phyloP scores from a whole-genome alignment of 2,797 vertebrate genomes.

The Myotis vivesi region DNA sequence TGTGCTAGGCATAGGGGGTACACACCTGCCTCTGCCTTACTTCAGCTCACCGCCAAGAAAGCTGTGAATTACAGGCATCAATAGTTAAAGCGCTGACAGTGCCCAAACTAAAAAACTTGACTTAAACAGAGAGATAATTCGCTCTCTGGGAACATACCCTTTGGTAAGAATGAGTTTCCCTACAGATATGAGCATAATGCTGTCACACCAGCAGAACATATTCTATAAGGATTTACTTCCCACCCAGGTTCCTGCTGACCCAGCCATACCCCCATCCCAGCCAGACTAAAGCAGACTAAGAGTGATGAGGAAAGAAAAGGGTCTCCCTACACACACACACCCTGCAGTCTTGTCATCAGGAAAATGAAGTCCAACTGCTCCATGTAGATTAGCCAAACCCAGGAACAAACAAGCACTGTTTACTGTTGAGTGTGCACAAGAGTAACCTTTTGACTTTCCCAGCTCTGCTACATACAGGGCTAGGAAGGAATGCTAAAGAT shows the following conservation, averaged over 20 bases:
- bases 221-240: not conserved
- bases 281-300: not conserved
- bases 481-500: not conserved
- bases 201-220: not conserved
- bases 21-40: not conserved
- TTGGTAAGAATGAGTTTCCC: not conserved
- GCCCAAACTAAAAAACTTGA: not conserved
- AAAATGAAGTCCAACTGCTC: not conserved
- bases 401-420: not conserved
- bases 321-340: not conserved
- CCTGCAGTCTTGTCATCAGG: not conserved
- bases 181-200: not conserved
- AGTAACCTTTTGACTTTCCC: not conserved
- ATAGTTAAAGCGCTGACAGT: not conserved
- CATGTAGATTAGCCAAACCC: not conserved
- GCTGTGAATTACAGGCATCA: not conserved
- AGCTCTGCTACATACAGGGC: not conserved
- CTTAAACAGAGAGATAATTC: not conserved
- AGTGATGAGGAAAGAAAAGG: not conserved
- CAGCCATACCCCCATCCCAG: not conserved
- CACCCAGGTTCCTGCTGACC: not conserved
- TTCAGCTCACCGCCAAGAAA: not conserved
- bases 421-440: not conserved
- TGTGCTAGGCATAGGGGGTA: not conserved
- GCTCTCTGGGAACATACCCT: not conserved